Evolutionary conservation across 2,113 vertebrate genomes (phyloP).

Genomic region (Hemiprocne comata): DNA sequence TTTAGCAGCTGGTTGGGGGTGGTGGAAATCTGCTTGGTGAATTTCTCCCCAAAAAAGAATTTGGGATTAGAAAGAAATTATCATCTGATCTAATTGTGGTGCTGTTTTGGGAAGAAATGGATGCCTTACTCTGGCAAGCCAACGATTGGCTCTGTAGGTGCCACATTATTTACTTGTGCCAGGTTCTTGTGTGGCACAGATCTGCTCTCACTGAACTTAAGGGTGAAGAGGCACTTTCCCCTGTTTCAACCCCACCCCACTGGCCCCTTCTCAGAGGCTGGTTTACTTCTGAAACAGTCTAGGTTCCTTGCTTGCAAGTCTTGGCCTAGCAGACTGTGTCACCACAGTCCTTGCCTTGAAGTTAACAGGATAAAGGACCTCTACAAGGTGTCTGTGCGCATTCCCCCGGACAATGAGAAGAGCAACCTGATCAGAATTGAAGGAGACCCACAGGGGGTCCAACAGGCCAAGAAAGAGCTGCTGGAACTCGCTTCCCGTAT

Average conservation of each 20-base stretch:
- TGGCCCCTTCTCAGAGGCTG: background rate
- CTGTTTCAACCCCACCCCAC: background rate
- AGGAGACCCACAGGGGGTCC: conserved; percentile 96
- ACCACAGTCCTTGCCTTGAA: conserved; percentile 53
- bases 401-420: conserved; percentile 97
- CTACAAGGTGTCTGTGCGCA: conserved; percentile 97
- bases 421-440: conserved; percentile 97
- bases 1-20: background rate
- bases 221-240: background rate
- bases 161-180: background rate
- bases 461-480: conserved; percentile 97
- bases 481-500: conserved; percentile 97
- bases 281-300: background rate
- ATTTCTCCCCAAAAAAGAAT: background rate
- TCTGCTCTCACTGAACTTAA: background rate
- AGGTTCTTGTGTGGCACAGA: background rate
- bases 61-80: background rate
- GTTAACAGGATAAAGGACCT: conserved; percentile 99
- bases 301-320: background rate
- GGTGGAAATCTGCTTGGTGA: background rate
- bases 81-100: background rate
- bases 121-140: background rate
- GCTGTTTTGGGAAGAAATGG: background rate
- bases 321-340: background rate
- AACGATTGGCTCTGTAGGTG: background rate